Evolutionary conservation across 2,888 invertebrate genomes (phyloP).

Genomic region (Hydriomena furcata): DNA sequence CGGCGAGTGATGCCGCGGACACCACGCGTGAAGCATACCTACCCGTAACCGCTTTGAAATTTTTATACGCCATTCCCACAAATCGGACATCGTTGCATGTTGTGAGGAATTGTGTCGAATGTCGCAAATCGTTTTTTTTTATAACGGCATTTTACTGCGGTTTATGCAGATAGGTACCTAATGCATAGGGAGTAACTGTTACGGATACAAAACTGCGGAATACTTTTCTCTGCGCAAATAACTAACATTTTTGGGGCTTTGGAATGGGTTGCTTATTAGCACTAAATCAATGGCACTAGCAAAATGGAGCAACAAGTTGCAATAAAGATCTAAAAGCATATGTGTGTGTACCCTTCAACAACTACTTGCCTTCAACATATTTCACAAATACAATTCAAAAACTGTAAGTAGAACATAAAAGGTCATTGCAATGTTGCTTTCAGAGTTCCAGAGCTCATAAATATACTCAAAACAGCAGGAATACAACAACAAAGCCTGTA

Average conservation of each 20-base stretch:
- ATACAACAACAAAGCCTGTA: conserved; percentile 18
- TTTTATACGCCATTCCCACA: conserved; percentile 78
- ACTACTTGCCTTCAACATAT: too few species aligned
- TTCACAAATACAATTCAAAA: not conserved
- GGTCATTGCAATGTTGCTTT: too few species aligned
- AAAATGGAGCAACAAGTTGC: too few species aligned
- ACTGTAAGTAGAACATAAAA: not conserved
- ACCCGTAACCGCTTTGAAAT: conserved; percentile 66
- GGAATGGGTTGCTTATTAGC: too few species aligned
- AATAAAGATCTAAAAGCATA: too few species aligned
- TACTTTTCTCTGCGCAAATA: too few species aligned
- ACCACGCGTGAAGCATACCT: conserved; percentile 55
- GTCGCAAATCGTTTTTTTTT: conserved; percentile 44
- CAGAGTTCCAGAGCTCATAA: not conserved
- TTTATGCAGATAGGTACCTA: conserved; percentile 12
- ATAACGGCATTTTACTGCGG: conserved; percentile 30
- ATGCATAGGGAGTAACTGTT: not conserved
- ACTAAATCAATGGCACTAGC: too few species aligned
- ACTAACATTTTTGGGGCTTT: too few species aligned
- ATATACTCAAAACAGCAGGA: conserved; percentile 3
- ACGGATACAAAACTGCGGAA: too few species aligned
- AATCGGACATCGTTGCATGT: conserved; percentile 72
- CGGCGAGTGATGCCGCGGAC: conserved; percentile 67
- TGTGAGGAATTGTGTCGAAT: conserved; percentile 60
- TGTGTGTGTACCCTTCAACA: too few species aligned